A percentile compares a stretch with the other conserved stretches of the same genome.
phyloP scores from a whole-genome alignment of 2,113 vertebrate species.

The Dascyllus trimaculatus region DNA sequence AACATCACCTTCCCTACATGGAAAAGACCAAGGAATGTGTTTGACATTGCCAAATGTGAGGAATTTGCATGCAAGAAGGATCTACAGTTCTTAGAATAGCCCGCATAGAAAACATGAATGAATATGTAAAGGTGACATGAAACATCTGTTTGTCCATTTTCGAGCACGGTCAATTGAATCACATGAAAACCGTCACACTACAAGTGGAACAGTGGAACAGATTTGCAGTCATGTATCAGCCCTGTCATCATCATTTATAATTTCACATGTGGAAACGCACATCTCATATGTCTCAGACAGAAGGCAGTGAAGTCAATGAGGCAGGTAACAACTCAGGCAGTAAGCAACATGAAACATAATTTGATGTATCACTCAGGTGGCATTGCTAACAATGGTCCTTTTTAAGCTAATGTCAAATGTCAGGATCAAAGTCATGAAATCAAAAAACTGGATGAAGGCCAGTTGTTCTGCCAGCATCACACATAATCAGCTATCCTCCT shows the following conservation, averaged over 20 bases:
- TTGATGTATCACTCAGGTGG: not conserved
- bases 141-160: constrained; percentile 17
- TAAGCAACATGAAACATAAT: not conserved
- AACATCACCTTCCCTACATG: constrained; percentile 3
- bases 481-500: too few species aligned
- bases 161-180: constrained; percentile 3
- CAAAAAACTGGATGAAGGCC: not conserved
- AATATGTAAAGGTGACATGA: constrained; percentile 7
- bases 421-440: not conserved
- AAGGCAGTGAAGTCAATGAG: not conserved
- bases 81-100: not conserved
- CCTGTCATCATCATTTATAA: constrained; percentile 6
- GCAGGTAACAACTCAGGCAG: not conserved
- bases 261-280: not conserved
- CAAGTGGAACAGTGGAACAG: not conserved
- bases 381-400: not conserved
- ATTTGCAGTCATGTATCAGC: not conserved
- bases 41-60: constrained; percentile 26
- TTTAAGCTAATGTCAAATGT: not conserved
- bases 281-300: not conserved
- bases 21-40: not conserved
- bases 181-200: not conserved
- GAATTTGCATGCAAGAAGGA: constrained; percentile 28
- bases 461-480: not conserved
- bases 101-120: constrained; percentile 1